phyloP scores from a whole-genome alignment of 2,888 invertebrate species.

The Yponomeuta plumbellus region DNA sequence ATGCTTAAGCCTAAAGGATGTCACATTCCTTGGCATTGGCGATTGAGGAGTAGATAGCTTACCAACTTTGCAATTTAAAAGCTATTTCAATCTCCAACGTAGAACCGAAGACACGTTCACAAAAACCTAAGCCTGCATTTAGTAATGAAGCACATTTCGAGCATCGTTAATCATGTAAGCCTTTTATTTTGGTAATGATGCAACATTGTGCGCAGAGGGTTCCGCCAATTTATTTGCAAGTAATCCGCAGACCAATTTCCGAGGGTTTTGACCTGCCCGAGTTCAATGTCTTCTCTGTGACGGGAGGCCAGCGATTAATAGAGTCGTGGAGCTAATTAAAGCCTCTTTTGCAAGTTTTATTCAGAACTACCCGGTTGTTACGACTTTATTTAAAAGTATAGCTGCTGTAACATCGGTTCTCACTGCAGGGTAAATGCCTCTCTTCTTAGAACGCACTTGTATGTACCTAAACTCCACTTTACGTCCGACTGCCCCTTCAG shows the following conservation, averaged over 20 bases:
- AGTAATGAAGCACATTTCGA: neutral
- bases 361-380: neutral
- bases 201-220: neutral
- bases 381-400: neutral
- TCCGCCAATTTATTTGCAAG: conserved; percentile 11
- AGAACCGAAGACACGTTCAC: no score
- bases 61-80: neutral
- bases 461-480: no score
- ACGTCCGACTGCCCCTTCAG: no score
- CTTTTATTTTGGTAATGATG: conserved; percentile 1
- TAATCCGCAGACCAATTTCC: conserved; percentile 18
- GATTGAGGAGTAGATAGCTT: neutral
- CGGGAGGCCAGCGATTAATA: conserved; percentile 35
- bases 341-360: neutral
- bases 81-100: neutral
- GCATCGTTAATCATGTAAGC: neutral
- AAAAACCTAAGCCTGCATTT: no score
- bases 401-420: neutral
- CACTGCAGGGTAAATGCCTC: no score
- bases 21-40: neutral
- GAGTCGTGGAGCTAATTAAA: conserved; percentile 42
- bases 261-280: conserved; percentile 57
- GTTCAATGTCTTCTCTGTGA: conserved; percentile 39
- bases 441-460: no score
- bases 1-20: neutral